Evolutionary conservation across 2,888 invertebrate genomes (phyloP), one percentile per base, ranked within the genome.

Genomic region (Plemyria rubiginata): DNA sequence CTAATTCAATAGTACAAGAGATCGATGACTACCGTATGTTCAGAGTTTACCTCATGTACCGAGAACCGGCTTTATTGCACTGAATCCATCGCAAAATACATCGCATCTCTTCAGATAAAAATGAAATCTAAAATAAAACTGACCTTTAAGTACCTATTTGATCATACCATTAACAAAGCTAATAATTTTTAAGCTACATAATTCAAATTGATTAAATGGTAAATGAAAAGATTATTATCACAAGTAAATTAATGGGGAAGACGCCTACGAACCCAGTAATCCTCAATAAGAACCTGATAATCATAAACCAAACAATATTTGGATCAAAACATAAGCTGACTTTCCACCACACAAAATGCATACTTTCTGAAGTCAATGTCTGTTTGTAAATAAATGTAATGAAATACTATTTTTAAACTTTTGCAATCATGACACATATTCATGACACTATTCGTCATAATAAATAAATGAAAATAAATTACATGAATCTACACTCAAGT

Each of bases 311-410:
- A 52, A 52, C 46, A 51, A 61, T 61, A 58, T 59, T 55, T 43
- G 7, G 51, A 54, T 46, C 43, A 63, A 51, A 58, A 54, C 45
- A 54, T 46, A 63, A 63, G 32, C 46, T 22, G 13, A 48, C 41
- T 16, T 22, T 16, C 77, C 73, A 62, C 74, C 77, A 80, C 84
- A 81, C 82, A 84, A 79, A 73, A 74, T 76, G 78, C 81, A n/a
- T 28, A 9, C 16, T 12, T 7, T 0, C 11, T 22, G 4, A 29
- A n/a, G n/a, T 28, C n/a, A 48, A 29, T 3, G 48, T 29, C 7
- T 12, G 48, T 28, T 28, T 48, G 48, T 48, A 12, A 22, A 46
- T 22, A 46, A 12, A 45, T 15, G 15, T 22, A 22, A 22, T 22
- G 3, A 22, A 2, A 22, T 22, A 2, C 22, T 22, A n/a, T 22